Conservation (phyloP, 1,140 invertebrate genomes). For the Microvelia longipes region DNA sequence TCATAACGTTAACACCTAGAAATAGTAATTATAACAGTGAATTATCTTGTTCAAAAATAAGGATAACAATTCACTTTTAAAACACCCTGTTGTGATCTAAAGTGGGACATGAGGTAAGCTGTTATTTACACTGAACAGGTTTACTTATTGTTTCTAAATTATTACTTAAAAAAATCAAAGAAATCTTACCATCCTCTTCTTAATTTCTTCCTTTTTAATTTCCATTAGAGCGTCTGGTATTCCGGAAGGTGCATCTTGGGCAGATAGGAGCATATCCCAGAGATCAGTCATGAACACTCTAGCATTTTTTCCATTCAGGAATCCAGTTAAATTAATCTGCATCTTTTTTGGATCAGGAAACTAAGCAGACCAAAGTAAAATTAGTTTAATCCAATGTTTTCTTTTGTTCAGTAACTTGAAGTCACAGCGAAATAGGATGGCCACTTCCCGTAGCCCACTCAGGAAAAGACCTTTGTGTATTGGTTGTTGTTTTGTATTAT, state of each 20-base stretch:
- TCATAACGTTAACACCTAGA: too few relatives aligned
- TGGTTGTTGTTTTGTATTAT: too few relatives aligned
- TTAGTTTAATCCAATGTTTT: too few relatives aligned
- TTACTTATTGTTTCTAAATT: too few relatives aligned
- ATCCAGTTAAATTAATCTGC: conserved; percentile 98
- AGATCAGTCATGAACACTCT: conserved; percentile 92
- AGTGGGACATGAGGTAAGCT: too few relatives aligned
- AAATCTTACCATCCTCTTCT: conserved; percentile 51
- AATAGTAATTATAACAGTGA: too few relatives aligned
- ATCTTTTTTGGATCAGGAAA: conserved; percentile 95
- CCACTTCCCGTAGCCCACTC: background rate
- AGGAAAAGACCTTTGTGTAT: too few relatives aligned
- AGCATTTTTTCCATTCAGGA: conserved; percentile 95
- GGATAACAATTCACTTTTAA: too few relatives aligned
- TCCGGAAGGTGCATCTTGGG: conserved; percentile 84
- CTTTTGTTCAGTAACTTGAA: background rate
- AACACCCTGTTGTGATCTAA: too few relatives aligned
- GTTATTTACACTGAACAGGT: too few relatives aligned
- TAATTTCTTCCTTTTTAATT: conserved; percentile 92
- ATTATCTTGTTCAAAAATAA: too few relatives aligned
- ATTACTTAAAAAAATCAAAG: conserved; percentile 1
- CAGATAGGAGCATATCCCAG: conserved; percentile 87
- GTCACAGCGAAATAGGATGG: background rate
- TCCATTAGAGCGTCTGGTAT: conserved; percentile 87
- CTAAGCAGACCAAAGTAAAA: conserved; percentile 45